Conservation (phyloP, 2,888 invertebrate species). For the Leptarthrus brevirostris region DNA sequence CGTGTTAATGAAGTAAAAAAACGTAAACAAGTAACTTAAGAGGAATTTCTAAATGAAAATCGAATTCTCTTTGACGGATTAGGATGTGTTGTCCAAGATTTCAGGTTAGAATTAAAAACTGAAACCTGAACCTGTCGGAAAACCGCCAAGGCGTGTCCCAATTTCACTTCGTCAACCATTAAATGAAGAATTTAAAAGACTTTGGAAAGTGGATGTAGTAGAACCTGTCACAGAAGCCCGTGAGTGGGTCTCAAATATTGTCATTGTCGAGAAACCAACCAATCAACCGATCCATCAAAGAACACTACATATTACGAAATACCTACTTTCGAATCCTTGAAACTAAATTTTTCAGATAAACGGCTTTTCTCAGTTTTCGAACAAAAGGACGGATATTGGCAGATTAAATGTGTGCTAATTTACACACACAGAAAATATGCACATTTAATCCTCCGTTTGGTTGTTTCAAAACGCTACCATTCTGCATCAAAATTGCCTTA, state of each 20-base stretch:
- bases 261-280: conserved; percentile 56
- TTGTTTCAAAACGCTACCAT: too few species aligned
- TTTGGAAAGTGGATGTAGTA: background rate
- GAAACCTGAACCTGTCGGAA: background rate
- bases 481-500: too few species aligned
- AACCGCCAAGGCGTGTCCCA: conserved; percentile 45
- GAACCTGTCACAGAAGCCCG: background rate
- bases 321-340: conserved; percentile 55
- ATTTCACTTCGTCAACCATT: conserved; percentile 7
- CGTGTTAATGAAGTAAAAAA: background rate
- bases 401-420: too few species aligned
- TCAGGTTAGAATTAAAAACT: conserved; percentile 28
- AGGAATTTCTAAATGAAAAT: conserved; percentile 25
- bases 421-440: too few species aligned
- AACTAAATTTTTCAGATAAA: conserved; percentile 57
- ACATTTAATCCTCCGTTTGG: too few species aligned
- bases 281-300: conserved; percentile 56
- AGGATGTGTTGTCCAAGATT: conserved; percentile 16
- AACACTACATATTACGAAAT: conserved; percentile 57
- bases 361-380: too few species aligned
- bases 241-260: too few species aligned
- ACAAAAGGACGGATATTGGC: too few species aligned
- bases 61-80: conserved; percentile 23
- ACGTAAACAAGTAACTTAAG: background rate
- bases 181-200: conserved; percentile 13